A percentile compares a stretch with the other conserved stretches of the same genome.
Conservation (phyloP, 2,888 invertebrate species). For the Epirrhoe alternata region DNA sequence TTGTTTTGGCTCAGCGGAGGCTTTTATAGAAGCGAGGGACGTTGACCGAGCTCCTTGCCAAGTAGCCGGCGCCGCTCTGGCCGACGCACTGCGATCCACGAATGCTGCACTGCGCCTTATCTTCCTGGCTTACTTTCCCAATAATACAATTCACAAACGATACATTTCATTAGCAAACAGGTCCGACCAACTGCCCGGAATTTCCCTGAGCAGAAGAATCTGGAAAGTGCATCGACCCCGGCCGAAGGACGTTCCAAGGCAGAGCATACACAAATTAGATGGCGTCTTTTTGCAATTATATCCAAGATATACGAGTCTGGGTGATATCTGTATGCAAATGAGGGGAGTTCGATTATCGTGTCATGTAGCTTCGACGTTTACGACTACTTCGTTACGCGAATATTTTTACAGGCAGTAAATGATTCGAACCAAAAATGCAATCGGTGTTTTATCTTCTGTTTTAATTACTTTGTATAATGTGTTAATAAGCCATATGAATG, state of each 20-base stretch:
- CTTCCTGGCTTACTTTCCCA: constrained; percentile 63
- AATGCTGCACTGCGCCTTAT: constrained; percentile 77
- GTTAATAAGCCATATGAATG: constrained; percentile 28
- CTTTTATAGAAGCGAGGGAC: constrained; percentile 79
- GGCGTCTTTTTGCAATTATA: constrained; percentile 51
- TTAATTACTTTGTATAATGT: constrained; percentile 28
- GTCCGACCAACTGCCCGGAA: constrained; percentile 51
- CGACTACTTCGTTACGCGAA: constrained; percentile 70
- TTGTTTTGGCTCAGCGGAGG: constrained; percentile 81
- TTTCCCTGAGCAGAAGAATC: constrained; percentile 39
- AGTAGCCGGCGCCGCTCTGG: constrained; percentile 79
- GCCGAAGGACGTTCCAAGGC: constrained; percentile 59
- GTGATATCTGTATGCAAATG: constrained; percentile 65
- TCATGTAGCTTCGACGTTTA: constrained; percentile 57
- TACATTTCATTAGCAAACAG: constrained; percentile 72
- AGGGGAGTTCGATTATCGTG: constrained; percentile 59
- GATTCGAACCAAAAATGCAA: constrained; percentile 18
- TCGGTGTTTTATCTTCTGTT: constrained; percentile 15
- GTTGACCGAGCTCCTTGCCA: constrained; percentile 81
- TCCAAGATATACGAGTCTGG: constrained; percentile 47
- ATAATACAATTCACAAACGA: constrained; percentile 70
- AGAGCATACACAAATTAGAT: constrained; percentile 42
- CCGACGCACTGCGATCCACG: constrained; percentile 77
- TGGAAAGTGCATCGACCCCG: constrained; percentile 41
- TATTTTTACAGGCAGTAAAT: constrained; percentile 34